Percentiles rank a stretch among this genome's conserved stretches.
These are phyloP conservation scores for Altica lythri DNA, from an alignment of 2,888 invertebrate species.

Conservation along the genomic window DNA sequence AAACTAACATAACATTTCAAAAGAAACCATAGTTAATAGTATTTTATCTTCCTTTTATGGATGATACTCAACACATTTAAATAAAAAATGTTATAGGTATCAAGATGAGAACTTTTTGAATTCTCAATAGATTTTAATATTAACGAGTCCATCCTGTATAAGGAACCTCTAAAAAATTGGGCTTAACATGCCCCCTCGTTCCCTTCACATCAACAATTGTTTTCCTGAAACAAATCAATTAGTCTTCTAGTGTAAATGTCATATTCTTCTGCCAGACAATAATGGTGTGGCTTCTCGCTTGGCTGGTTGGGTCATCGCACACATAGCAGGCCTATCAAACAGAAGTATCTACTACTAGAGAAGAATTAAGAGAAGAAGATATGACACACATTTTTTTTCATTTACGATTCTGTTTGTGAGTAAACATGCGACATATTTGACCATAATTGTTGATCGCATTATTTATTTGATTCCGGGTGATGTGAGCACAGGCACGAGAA, in stretches of 20 bases:
- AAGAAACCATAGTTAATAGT: no score
- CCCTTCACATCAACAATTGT: constrained; percentile 5
- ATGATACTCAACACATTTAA: no score
- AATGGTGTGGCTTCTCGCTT: constrained; percentile 46
- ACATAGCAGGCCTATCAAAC: constrained; percentile 3
- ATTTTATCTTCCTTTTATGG: no score
- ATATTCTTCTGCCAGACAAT: constrained; percentile 44
- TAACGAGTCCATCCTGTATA: no score
- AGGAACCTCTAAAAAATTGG: constrained; percentile 16
- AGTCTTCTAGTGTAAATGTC: constrained; percentile 36
- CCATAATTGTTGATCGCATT: constrained; percentile 1
- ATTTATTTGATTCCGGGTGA: background rate
- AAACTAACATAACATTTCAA: no score
- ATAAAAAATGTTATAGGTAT: no score
- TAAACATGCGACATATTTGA: constrained; percentile 2
- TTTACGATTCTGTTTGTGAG: background rate
- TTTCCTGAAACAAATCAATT: constrained; percentile 40
- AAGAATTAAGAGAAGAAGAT: background rate
- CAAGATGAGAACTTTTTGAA: no score
- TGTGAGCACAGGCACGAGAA: no score
- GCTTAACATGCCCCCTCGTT: background rate
- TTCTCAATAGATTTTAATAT: no score
- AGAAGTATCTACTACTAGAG: background rate
- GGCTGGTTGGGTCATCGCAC: constrained; percentile 45
- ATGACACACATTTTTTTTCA: constrained; percentile 1